Percentiles rank a stretch among this genome's conserved stretches.
These are phyloP conservation scores for Drosophila kuntzei DNA, from an alignment of 2,888 invertebrate genomes.

Conservation along the genomic window DNA sequence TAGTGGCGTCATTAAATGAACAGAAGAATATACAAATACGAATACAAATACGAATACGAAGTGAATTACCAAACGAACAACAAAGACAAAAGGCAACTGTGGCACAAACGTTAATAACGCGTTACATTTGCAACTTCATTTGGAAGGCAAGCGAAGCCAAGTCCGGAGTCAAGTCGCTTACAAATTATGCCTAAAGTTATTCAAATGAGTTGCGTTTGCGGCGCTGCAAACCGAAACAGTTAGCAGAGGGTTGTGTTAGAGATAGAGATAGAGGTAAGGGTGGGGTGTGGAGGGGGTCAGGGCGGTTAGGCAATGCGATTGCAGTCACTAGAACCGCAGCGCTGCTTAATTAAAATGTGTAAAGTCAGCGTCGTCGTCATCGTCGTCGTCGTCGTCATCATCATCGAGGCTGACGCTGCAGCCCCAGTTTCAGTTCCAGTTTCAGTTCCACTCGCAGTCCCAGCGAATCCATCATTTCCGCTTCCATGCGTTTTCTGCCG, in stretches of 20 bases:
- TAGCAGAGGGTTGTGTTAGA: conserved; percentile 31
- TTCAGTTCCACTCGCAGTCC: conserved; percentile 48
- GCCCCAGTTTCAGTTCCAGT: conserved; percentile 33
- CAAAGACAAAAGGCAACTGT: conserved; percentile 57
- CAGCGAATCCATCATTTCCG: conserved; percentile 85
- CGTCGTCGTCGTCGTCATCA: conserved; percentile 13
- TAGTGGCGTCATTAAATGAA: conserved; percentile 79
- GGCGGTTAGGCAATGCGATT: conserved; percentile 36
- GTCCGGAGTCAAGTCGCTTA: conserved; percentile 62
- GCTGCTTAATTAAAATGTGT: conserved; percentile 82
- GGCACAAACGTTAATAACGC: conserved; percentile 82
- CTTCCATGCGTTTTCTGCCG: conserved; percentile 84
- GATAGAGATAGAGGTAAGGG: neutral
- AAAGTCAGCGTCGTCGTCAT: conserved; percentile 58
- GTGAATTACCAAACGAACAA: conserved; percentile 24
- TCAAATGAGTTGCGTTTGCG: conserved; percentile 76
- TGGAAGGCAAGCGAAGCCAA: conserved; percentile 22
- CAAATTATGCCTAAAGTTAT: conserved; percentile 80
- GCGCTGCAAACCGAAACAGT: conserved; percentile 54
- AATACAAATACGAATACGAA: conserved; percentile 7
- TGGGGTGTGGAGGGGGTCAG: neutral
- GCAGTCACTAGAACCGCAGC: conserved; percentile 75
- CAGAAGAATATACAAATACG: conserved; percentile 45
- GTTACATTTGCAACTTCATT: conserved; percentile 81
- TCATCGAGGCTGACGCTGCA: conserved; percentile 27